Base-by-base conservation (phyloP, 2,888 invertebrate species). In the Brachyopa scutellaris region DNA sequence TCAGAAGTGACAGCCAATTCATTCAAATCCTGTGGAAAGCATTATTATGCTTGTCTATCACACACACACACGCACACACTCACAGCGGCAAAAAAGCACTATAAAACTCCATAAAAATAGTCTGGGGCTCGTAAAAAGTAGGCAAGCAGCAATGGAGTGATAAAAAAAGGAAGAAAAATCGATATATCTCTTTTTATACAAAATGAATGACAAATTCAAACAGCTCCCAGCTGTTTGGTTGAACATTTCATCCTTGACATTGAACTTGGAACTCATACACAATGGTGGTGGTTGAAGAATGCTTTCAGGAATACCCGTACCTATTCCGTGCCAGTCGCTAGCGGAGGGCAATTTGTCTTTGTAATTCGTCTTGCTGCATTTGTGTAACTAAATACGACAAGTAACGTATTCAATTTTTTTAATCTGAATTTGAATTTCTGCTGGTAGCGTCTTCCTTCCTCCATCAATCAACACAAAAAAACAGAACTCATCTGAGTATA, bases 91-190 rank as follows among this genome's bases (percentile, higher is more conserved):
- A 17, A 55, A 45, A 21, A 42, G 17, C 57, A 49, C 51, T 72
- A 57, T 78, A 59, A 66, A 64, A 62, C 36, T 53, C 49, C 7
- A 78, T 72, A 78, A 78, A 78, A 78, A 9, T 59, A 59, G 78
- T 78, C 78, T 78, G 70, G n/a, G n/a, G 62, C 47, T 72, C 72
- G 31, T 78, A 78, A 78, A 78, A 72, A 72, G 29, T 38, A 59
- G 29, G 31, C 21, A 38, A 61, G 9, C 45, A 45, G 53, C 61
- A 61, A 61, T 69, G 53, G 31, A 70, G 40, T 38, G 47, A 49
- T 17, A n/a, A 36, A 17, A 26, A 66, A 13, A 45, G 11, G 9
- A 9, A 45, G 19, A 57, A 59, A 78, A 78, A 78, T 78, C 78
- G 51, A 78, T 78, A 70, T 40, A 38, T 21, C 26, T 26, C 55